Evolutionary conservation across 2,888 invertebrate genomes (phyloP), one percentile per base, ranked within the genome.

Genomic region (Sesia apiformis): DNA sequence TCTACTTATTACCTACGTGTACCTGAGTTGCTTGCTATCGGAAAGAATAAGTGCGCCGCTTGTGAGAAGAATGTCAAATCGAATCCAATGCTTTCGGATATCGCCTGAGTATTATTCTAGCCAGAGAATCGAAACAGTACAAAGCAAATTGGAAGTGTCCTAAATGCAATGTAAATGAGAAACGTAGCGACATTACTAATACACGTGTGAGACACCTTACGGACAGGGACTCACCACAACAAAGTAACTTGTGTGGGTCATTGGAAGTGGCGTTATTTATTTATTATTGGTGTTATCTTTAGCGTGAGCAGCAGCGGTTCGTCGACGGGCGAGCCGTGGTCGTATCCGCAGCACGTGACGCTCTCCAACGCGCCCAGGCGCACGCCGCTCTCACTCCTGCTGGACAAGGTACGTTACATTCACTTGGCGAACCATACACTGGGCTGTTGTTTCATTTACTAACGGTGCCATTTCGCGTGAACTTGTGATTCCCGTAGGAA

Each of bases 241-340:
- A 23, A 2, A 23, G 23, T 23, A 23, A 23, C 23, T 23, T 23
- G 23, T 23, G 23, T 23, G 23, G 23, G 23, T 23, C 23, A 23
- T 23, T 23, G 23, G 1, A 23, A 1, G 23, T 23, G 23, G 23
- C 23, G 23, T 23, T 23, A 23, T 23, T 23, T 23, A 7, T 43
- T 7, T 43, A 6, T 5, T 7, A 53, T 57, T 54, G 5, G n/a
- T 52, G 5, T 55, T n/a, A 50, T 49, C 41, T 6, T 56, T 55
- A 86, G 86, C 54, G 78, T 81, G 57, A 78, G 82, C 64, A 86
- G 86, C 65, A 85, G 87, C 67, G 85, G 78, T 0, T 87, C 87
- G 43, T 87, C 87, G 3, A 55, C 78, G 64, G 78, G 85, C 67
- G 81, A 79, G 69, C 63, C 73, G 53, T 80, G 83, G 77, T 62